These are phyloP conservation scores for Brachionus paranguensis DNA, from an alignment of 1,140 invertebrate species.

Conservation along the genomic window DNA sequence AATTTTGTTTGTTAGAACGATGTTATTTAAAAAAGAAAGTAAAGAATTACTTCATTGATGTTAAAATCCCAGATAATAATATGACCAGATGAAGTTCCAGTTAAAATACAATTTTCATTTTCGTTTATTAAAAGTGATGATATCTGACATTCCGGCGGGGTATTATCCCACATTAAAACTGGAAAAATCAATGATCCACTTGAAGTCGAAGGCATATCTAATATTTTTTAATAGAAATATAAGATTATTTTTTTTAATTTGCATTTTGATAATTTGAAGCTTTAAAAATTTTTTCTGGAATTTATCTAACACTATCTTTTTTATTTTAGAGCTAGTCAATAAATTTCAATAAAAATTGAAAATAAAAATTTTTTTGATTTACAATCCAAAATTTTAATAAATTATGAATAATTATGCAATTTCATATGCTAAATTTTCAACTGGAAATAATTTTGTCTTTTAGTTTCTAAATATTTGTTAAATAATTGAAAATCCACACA, in stretches of 20 bases:
- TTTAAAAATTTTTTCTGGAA: neutral
- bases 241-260: neutral
- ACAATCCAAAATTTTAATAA: too few relatives aligned
- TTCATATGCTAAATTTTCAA: too few relatives aligned
- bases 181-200: slow-evolving; percentile 72
- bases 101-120: slow-evolving; percentile 84
- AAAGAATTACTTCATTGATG: slow-evolving; percentile 44
- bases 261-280: neutral
- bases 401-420: too few relatives aligned
- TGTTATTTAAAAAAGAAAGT: neutral
- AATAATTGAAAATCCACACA: too few relatives aligned
- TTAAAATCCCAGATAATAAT: slow-evolving; percentile 89
- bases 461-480: too few relatives aligned
- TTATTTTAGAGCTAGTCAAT: too few relatives aligned
- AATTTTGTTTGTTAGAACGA: slow-evolving; percentile 42
- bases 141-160: slow-evolving; percentile 90
- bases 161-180: slow-evolving; percentile 89
- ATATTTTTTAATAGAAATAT: too few relatives aligned
- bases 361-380: too few relatives aligned
- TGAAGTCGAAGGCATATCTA: slow-evolving; percentile 22
- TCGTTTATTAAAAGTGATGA: slow-evolving; percentile 83
- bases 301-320: too few relatives aligned
- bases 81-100: slow-evolving; percentile 94
- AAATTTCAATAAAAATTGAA: too few relatives aligned
- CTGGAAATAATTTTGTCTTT: too few relatives aligned